Conservation (phyloP, 2,113 vertebrate genomes). For the Empidonax alnorum region DNA sequence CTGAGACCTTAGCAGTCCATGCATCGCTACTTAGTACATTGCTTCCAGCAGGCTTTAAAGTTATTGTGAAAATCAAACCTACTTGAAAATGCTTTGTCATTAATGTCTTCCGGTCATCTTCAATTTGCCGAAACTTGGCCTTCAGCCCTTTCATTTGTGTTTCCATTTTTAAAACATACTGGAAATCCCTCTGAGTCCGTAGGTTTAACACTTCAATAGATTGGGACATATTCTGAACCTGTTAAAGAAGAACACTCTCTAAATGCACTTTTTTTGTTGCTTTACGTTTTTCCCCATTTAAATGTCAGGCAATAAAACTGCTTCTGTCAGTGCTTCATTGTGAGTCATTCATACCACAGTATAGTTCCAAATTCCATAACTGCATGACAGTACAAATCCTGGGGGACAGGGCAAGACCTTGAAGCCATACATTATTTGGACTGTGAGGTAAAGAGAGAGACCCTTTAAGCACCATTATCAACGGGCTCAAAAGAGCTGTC, state of each 20-base stretch:
- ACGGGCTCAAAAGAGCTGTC: neutral
- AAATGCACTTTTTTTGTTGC: constrained; percentile 3
- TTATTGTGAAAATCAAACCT: constrained; percentile 43
- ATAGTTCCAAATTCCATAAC: neutral
- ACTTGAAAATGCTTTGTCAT: constrained; percentile 97
- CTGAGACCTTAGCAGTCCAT: neutral
- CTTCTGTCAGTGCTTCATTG: neutral
- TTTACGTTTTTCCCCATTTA: neutral
- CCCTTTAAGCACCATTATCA: neutral
- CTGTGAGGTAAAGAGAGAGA: neutral
- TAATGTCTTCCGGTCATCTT: constrained; percentile 94
- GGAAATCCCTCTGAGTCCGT: constrained; percentile 97
- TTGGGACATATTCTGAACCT: constrained; percentile 99
- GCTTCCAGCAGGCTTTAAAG: neutral
- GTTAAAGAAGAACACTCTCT: constrained; percentile 47
- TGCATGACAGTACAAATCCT: neutral
- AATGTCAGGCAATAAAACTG: neutral
- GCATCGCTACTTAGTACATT: neutral
- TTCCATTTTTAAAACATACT: constrained; percentile 99
- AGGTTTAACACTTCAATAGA: constrained; percentile 98
- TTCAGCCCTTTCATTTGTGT: constrained; percentile 97
- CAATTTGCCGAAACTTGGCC: constrained; percentile 95
- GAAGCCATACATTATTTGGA: neutral
- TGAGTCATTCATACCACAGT: neutral
- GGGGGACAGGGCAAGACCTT: neutral